These are phyloP conservation scores for Drosophila subsilvestris DNA, from an alignment of 2,888 invertebrate species.

Conservation along the genomic window DNA sequence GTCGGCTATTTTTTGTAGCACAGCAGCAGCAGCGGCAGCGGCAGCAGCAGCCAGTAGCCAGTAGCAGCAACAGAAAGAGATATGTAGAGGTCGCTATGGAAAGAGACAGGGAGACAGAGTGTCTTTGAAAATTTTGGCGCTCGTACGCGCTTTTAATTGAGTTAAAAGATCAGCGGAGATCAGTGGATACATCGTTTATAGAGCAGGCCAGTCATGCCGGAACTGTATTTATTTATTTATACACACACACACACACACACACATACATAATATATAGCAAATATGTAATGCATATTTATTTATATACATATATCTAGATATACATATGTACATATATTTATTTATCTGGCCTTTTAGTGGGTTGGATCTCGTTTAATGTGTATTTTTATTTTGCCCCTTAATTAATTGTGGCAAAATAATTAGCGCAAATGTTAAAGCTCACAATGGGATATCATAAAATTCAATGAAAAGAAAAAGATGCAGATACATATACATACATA, in stretches of 20 bases:
- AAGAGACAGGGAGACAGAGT: constrained; percentile 51
- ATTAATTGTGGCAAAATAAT: constrained; percentile 82
- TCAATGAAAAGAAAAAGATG: constrained; percentile 29
- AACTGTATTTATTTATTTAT: constrained; percentile 30
- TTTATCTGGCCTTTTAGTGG: constrained; percentile 32
- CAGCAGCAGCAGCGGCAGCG: background rate
- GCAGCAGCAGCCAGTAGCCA: too few relatives aligned
- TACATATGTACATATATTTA: constrained; percentile 14
- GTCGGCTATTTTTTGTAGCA: constrained; percentile 59
- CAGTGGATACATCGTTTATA: constrained; percentile 57
- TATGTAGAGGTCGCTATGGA: background rate
- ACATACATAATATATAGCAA: constrained; percentile 6
- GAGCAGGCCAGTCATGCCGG: constrained; percentile 21
- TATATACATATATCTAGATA: background rate
- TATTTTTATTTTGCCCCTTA: constrained; percentile 68
- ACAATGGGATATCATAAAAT: constrained; percentile 62
- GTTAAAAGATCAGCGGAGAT: constrained; percentile 76
- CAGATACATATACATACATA: background rate
- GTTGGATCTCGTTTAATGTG: constrained; percentile 49
- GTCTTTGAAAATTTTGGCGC: constrained; percentile 67
- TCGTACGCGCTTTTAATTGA: constrained; percentile 78
- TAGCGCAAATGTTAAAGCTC: constrained; percentile 75
- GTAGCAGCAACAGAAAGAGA: background rate
- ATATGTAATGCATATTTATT: background rate
- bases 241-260: constrained; percentile 1